Evolutionary conservation across 1,140 invertebrate genomes (phyloP).

Genomic region (Drosophila littoralis): DNA sequence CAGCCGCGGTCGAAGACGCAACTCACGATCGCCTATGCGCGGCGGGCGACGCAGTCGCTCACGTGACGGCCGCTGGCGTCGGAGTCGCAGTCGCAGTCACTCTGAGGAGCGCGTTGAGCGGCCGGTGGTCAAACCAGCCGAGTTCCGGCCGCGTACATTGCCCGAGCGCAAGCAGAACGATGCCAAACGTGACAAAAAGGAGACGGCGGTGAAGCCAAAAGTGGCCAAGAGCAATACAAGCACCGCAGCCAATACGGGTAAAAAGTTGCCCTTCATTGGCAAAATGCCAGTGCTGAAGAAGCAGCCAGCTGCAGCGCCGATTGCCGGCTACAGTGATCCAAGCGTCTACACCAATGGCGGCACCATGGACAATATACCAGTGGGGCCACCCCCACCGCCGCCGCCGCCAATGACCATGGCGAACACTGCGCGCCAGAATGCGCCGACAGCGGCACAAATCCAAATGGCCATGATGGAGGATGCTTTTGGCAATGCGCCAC

Average conservation of each 20-base stretch:
- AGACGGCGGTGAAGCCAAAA: slow-evolving; percentile 51
- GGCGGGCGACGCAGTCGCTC: slow-evolving; percentile 49
- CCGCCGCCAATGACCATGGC: slow-evolving; percentile 40
- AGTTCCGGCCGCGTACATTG: slow-evolving; percentile 71
- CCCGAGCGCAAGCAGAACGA: slow-evolving; percentile 61
- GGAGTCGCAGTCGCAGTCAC: slow-evolving; percentile 60
- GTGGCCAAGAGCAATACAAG: slow-evolving; percentile 20
- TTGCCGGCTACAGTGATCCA: slow-evolving; percentile 41
- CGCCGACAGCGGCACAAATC: slow-evolving; percentile 78
- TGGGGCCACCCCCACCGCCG: slow-evolving; percentile 49
- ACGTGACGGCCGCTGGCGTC: slow-evolving; percentile 54
- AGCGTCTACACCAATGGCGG: slow-evolving; percentile 37
- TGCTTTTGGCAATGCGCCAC: slow-evolving; percentile 77
- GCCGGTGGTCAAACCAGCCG: slow-evolving; percentile 77
- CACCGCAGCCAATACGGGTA: slow-evolving; percentile 54
- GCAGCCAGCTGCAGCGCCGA: slow-evolving; percentile 65
- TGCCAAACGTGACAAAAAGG: slow-evolving; percentile 84
- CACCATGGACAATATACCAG: slow-evolving; percentile 36
- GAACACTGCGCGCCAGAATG: slow-evolving; percentile 40
- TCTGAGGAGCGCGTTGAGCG: slow-evolving; percentile 71
- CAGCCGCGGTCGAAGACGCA: slow-evolving; percentile 54
- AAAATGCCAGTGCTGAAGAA: slow-evolving; percentile 89
- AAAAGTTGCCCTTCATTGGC: slow-evolving; percentile 89
- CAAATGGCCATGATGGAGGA: slow-evolving; percentile 84
- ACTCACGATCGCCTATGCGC: slow-evolving; percentile 44